Evolutionary conservation across 1,140 invertebrate species (phyloP), one percentile per base, ranked within the genome.

Genomic region (Penaeus indicus): DNA sequence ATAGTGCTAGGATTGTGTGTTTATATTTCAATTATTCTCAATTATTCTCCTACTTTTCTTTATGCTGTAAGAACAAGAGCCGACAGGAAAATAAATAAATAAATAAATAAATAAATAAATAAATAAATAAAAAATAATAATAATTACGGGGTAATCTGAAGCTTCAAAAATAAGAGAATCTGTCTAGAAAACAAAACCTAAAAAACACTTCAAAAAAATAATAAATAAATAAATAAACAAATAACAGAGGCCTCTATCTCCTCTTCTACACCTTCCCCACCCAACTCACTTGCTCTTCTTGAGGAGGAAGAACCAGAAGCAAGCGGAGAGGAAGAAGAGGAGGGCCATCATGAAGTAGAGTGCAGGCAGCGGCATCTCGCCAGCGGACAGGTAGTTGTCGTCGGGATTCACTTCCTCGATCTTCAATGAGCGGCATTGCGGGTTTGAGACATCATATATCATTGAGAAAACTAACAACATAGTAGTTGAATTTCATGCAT

Each of bases 301-400:
- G 0, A 99, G 92, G 38, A 99, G 96, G 91, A 96, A 97, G 8
- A 98, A 95, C 98, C 99, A 99, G 89, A 99, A 96, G 79, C 96
- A 95, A 0, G 97, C 97, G 18, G 97, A 96, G 8, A 98, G 92
- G 86, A 98, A 96, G 93, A 98, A 99, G 27, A 99, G 92, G 13
- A 98, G 92, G 5, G 97, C 96, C 95, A 99, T 97, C 93, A 96
- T 96, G 90, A 97, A 97, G 92, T 98, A 99, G 0, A 99, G 92
- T 19, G 96, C 95, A 0, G 98, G 98, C 72, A 99, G 93, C 0
- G 98, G 98, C 95, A 99, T 98, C 93, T 99, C 97, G 2, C 98
- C 98, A 16, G 98, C 98, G n/a, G 98, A 99, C 25, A 99, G 93
- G 92, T 96, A 99, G 92, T 97, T 99, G 42, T 95, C 95, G 81